These are phyloP conservation scores for Bugulina stolonifera DNA, from an alignment of 2,888 invertebrate genomes.

Conservation along the genomic window DNA sequence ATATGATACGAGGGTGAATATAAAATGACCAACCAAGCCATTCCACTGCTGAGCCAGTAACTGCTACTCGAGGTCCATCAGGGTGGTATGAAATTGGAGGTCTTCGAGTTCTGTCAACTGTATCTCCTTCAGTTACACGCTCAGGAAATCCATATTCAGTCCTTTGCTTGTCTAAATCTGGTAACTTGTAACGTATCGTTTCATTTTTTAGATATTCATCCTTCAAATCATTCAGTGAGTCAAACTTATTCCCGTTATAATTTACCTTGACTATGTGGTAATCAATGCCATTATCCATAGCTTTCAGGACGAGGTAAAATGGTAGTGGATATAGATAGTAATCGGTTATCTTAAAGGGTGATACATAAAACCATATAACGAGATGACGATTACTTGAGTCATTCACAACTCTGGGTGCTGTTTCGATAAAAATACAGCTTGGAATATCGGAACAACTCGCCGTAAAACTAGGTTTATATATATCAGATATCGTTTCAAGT, in stretches of 20 bases:
- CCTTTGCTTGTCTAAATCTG: background rate
- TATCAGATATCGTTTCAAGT: background rate
- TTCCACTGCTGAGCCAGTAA: background rate
- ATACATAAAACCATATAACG: background rate
- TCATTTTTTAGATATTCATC: background rate
- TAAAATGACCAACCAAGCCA: conserved; percentile 20
- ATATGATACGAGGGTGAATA: conserved; percentile 14
- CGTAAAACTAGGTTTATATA: background rate
- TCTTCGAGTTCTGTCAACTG: background rate
- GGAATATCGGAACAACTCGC: background rate
- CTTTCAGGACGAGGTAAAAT: conserved; percentile 4
- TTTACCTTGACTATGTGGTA: background rate
- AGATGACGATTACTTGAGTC: conserved; percentile 9
- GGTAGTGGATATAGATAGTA: conserved; percentile 20
- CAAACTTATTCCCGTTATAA: background rate
- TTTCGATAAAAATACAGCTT: background rate
- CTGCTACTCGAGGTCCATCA: conserved; percentile 1
- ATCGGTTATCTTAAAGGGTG: background rate
- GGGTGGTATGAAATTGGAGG: conserved; percentile 5
- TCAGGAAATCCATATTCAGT: background rate
- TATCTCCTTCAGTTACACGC: background rate
- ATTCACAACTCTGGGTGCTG: background rate
- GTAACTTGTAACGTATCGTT: background rate
- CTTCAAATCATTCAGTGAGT: conserved; percentile 1
- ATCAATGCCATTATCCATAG: background rate